Evolutionary conservation across 2,888 invertebrate species (phyloP).

Genomic region (Drosophila demipolita): DNA sequence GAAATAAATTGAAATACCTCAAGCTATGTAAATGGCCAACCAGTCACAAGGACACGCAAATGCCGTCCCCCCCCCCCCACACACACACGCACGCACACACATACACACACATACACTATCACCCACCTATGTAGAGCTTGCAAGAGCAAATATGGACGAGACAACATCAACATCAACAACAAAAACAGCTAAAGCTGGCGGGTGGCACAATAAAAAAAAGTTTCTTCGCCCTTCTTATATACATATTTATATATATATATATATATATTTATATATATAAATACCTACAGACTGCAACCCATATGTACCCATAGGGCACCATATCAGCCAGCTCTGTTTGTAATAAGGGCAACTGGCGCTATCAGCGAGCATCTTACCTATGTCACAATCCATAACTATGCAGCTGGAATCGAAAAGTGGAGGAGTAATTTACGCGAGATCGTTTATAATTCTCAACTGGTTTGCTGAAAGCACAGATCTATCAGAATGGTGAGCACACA

Average conservation of each 20-base stretch:
- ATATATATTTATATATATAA: neutral
- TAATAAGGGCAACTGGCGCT: constrained; percentile 26
- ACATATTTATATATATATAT: neutral
- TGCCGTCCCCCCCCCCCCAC: constrained; percentile 32
- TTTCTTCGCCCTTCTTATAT: constrained; percentile 30
- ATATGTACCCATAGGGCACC: constrained; percentile 29
- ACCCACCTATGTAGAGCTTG: constrained; percentile 42
- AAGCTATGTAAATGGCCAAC: constrained; percentile 76
- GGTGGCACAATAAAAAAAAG: constrained; percentile 45
- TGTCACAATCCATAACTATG: neutral
- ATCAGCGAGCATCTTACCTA: constrained; percentile 27
- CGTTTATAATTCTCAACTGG: constrained; percentile 3
- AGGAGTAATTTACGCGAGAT: neutral
- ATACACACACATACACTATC: constrained; percentile 24
- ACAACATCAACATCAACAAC: constrained; percentile 38
- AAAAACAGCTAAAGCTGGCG: constrained; percentile 31
- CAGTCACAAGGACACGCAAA: constrained; percentile 46
- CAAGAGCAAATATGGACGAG: constrained; percentile 44
- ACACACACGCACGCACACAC: constrained; percentile 11
- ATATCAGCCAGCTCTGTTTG: constrained; percentile 43
- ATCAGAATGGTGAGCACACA: no score
- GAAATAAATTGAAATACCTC: constrained; percentile 81
- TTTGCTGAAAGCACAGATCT: neutral
- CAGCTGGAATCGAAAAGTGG: constrained; percentile 2
- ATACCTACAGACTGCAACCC: constrained; percentile 28